Evolutionary conservation across 2,888 invertebrate species (phyloP), one percentile per base, ranked within the genome.

Genomic region (Parnassius mnemosyne): DNA sequence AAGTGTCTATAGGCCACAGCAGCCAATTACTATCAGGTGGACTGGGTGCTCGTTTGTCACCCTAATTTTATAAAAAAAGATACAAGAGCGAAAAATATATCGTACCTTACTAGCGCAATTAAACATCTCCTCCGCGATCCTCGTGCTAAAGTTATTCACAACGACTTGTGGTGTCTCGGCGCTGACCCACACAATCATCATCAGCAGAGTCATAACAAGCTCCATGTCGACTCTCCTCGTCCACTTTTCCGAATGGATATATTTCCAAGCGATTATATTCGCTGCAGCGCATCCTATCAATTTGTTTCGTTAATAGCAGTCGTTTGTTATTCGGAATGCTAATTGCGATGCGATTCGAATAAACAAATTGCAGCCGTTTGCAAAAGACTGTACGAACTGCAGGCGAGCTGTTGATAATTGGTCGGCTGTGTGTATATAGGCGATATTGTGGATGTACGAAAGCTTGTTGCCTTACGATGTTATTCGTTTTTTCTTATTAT

Each of bases 231-330:
- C 50, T 3, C 50, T 50, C 50, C 9, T 10, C 12, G 52, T 41
- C 12, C 34, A n/a, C 10, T 54, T 42, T 34, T 7, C 5, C 34
- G 34, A 34, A 34, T 34, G 34, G 41, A 10, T 13, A 54, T 42
- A 2, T 44, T 20, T 53, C 10, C 1, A 44, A 44, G 49, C 49
- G 49, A 49, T 43, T 43, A 43, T 13, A 20, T 54, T 20, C 25
- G 20, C 43, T 20, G 43, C 43, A 34, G 13, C 49, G 56, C 34
- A 44, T 46, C 55, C 56, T 56, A 56, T 34, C 56, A 20, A 52
- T 44, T 52, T 58, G 51, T 57, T 58, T 53, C 43, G 42, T n/a
- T 16, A 60, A 53, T 41, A 49, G 20, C 47, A 16, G 42, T 43
- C 50, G 25, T 60, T 55, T 42, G 50, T 50, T 57, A 51, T 25